Evolutionary conservation across 2,888 invertebrate genomes (phyloP).

Genomic region (Amphipyra tragopoginis): DNA sequence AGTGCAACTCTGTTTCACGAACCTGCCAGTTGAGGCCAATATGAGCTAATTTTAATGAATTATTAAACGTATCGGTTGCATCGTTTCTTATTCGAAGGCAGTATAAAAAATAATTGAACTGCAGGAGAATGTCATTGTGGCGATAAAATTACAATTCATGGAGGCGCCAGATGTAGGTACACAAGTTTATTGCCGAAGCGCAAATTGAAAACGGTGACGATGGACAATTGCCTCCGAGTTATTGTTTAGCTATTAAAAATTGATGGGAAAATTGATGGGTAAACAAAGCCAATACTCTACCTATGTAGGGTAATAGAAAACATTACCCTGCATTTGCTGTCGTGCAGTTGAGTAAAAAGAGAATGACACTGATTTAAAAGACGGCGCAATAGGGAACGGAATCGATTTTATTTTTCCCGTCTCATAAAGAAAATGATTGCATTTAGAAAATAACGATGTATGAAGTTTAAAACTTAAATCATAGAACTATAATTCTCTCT

Average conservation of each 20-base stretch:
- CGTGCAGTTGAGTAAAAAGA: neutral
- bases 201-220: constrained; percentile 83
- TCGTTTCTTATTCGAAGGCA: constrained; percentile 48
- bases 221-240: constrained; percentile 78
- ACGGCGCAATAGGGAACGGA: constrained; percentile 4
- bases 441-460: neutral
- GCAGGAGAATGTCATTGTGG: constrained; percentile 77
- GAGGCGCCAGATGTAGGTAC: constrained; percentile 83
- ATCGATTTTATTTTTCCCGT: constrained; percentile 4
- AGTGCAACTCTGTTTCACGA: constrained; percentile 6
- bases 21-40: neutral
- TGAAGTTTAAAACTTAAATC: too few relatives aligned
- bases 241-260: constrained; percentile 84
- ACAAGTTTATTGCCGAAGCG: constrained; percentile 78
- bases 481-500: too few relatives aligned
- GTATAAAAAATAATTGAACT: constrained; percentile 84
- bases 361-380: constrained; percentile 15
- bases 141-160: constrained; percentile 84
- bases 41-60: constrained; percentile 8
- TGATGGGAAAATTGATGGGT: constrained; percentile 59
- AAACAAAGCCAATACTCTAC: constrained; percentile 36
- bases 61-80: constrained; percentile 50
- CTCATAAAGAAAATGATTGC: neutral
- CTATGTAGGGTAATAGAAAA: constrained; percentile 14
- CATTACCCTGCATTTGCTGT: too few relatives aligned